Base-by-base conservation (phyloP, 2,888 invertebrate genomes). In the Andricus curvator region DNA sequence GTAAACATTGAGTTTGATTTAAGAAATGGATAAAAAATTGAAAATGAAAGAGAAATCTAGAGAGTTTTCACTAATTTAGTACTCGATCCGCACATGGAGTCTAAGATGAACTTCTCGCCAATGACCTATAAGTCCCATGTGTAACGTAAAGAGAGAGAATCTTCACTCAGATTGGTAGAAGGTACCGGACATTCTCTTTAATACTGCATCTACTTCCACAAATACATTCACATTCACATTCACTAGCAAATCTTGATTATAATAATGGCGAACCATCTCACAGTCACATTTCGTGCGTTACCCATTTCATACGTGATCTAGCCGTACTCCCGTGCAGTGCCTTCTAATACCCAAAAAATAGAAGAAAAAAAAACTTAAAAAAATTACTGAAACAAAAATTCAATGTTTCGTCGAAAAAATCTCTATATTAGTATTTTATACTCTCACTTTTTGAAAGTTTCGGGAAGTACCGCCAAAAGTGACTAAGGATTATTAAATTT, bases 231-330 rank as follows among this genome's bases (percentile, higher is more conserved):
- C 68, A 68, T 22, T n/a, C 41, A 67, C 41, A 67, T 68, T 68
- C 20, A 29, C 56, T 37, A 37, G 56, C n/a, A 51, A 56, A 74
- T 74, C 74, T 56, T 74, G 33, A 74, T 74, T 56, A 56, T 37
- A 37, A 74, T 74, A 74, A 56, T 48, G 51, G 70, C 33, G 20
- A 74, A 74, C 70, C 74, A 56, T 56, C 33, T 74, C 74, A 22
- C 74, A 74, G 74, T 74, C 33, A 56, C 51, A 74, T 74, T 56
- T 74, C 74, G 56, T 33, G 33, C 33, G 56, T 74, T 56, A 33
- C n/a, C 56, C 74, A 74, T 37, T 74, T 74, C 74, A 74, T 33
- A 74, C 74, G 74, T 74, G 74, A 74, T 56, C 29, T 51, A 56
- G 56, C 51, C n/a, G 56, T 33, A n/a, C 74, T 74, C 37, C 56